Evolutionary conservation across 2,113 vertebrate species (phyloP), one percentile per base, ranked within the genome.

Genomic region (Oxygymnocypris stewartii): DNA sequence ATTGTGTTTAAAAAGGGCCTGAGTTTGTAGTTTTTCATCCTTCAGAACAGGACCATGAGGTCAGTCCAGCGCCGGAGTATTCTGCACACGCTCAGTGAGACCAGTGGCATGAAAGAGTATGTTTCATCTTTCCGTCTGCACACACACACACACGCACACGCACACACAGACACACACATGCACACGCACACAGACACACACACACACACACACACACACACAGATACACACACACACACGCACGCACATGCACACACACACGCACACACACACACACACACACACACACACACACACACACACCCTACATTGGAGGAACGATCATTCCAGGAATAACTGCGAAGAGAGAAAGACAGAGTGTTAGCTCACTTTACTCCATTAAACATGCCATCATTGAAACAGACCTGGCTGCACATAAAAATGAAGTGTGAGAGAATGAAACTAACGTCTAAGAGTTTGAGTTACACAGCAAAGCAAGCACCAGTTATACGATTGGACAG

Each of bases 321-420:
- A 99, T 98, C 97, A 97, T 98, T 95, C 97, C 97, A 90, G 96
- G 96, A 94, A 98, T 97, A 91, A 96, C 97, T 98, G 95, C 89
- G 92, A 92, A 75, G 42, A 81, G 67, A 88, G 88, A 88, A 40
- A 85, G n/a, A 89, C 35, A 88, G 42, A 86, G 13, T 81, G 9
- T 89, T 74, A 79, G 65, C 83, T 85, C 20, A 75, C 25, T 79
- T 54, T 40, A 35, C 49, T 65, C 35, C 37, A 74, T 74, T 74
- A 42, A 42, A 74, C 35, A 75, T n/a, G 35, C 4, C 42, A 2
- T 44, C 2, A 47, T 25, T 47, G 20, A 75, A 75, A 44, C 31
- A 37, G 67, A 59, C 54, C 20, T 57, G 18, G 18, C 63, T 31
- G 13, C 28, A 16, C 6, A 35, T 35, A 16, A 67, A 67, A 67